Conservation (phyloP, 2,888 invertebrate species). For the Fissipunctia ypsillon region DNA sequence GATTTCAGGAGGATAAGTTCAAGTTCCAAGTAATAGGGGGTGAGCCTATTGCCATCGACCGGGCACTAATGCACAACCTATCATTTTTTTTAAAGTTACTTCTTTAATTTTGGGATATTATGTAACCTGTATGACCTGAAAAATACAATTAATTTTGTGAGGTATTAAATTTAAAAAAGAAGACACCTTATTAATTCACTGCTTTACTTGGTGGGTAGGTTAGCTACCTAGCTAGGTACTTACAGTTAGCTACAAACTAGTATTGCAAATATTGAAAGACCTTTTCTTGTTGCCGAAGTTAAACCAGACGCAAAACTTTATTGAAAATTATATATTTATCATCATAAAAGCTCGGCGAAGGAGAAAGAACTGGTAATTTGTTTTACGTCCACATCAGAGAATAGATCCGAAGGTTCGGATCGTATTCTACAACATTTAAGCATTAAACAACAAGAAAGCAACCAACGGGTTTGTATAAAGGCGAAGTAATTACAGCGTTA, state of each 20-base stretch:
- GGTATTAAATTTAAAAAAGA: neutral
- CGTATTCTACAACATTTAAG: slow-evolving; percentile 85
- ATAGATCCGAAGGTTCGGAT: slow-evolving; percentile 80
- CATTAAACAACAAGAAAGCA: slow-evolving; percentile 88
- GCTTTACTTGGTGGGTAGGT: slow-evolving; percentile 7
- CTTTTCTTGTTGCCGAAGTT: slow-evolving; percentile 55
- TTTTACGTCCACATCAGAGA: slow-evolving; percentile 80
- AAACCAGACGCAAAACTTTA: slow-evolving; percentile 60
- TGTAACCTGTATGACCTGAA: too few relatives aligned
- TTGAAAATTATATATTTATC: slow-evolving; percentile 69
- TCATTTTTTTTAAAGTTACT: neutral
- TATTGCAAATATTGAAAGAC: slow-evolving; percentile 58
- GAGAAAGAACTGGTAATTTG: slow-evolving; percentile 79
- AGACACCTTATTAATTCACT: slow-evolving; percentile 9
- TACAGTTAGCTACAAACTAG: slow-evolving; percentile 47
- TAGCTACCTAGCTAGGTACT: slow-evolving; percentile 6
- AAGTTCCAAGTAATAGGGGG: too few relatives aligned
- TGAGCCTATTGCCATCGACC: too few relatives aligned
- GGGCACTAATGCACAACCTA: too few relatives aligned
- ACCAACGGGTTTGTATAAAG: slow-evolving; percentile 85
- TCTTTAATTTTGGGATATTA: neutral
- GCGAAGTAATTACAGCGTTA: slow-evolving; percentile 89
- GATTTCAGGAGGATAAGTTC: too few relatives aligned
- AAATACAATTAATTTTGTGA: neutral
- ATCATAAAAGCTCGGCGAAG: slow-evolving; percentile 70